Evolutionary conservation across 2,113 vertebrate species (phyloP), one percentile per base, ranked within the genome.

Genomic region (Tursiops truncatus): DNA sequence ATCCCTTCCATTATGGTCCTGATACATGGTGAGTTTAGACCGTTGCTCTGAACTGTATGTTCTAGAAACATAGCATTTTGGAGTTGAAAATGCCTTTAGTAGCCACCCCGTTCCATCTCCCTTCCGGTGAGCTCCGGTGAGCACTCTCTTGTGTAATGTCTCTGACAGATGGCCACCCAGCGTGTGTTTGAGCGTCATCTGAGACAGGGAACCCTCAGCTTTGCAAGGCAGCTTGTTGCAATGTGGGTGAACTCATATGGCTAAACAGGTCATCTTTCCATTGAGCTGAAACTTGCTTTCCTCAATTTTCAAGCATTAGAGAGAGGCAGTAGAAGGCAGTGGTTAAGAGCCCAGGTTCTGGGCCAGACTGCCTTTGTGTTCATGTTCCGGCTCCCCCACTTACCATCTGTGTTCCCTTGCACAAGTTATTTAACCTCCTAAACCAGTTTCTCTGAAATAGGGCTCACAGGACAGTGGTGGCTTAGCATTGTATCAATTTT

Each of bases 101-200:
- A 92, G n/a, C 38, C 50, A 89, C 50, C 80, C 76, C 56, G 33
- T 92, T 91, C 47, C 74, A 94, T 79, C 36, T 63, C 47, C 50
- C 63, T 97, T 36, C 31, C 41, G 44, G 53, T 68, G 68, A 77
- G 50, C 4, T 36, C 31, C 50, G 44, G 53, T 68, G 68, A 77
- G 58, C 4, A 73, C 13, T 3, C 18, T 96, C 70, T 63, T 53
- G 23, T 56, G 6, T 92, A 53, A 92, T 80, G 56, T 90, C 53
- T 85, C 87, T 91, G 81, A 92, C 90, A 96, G 80, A 90, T 90
- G 95, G 92, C 50, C 38, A 91, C 20, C 14, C 93, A 96, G 91
- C 36, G 94, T 92, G 63, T 96, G 67, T 90, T 47, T 83, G 73
- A 94, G 36, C 87, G 83, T 90, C 56, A 68, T 79, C 17, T 90